Evolutionary conservation across 2,113 vertebrate species (phyloP).

Genomic region (Ursus arctos): DNA sequence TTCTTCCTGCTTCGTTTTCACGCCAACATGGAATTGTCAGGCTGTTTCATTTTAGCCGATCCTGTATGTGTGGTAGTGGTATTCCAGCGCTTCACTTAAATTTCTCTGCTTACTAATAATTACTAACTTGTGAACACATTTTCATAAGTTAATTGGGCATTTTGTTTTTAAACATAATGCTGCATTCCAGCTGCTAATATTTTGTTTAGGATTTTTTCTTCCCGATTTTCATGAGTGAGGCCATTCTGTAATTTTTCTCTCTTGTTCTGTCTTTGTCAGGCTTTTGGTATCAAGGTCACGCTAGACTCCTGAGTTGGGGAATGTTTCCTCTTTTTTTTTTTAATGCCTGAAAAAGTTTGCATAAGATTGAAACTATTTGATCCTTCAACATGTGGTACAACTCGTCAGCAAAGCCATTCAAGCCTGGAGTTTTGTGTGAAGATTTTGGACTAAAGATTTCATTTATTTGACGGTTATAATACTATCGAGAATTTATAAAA

Average conservation of each 20-base stretch:
- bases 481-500: not conserved
- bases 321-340: not conserved
- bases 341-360: not conserved
- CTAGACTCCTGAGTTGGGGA: not conserved
- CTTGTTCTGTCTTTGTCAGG: not conserved
- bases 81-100: constrained; percentile 2
- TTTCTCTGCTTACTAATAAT: not conserved
- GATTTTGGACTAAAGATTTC: not conserved
- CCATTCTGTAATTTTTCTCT: not conserved
- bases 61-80: not conserved
- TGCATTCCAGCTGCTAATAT: not conserved
- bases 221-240: not conserved
- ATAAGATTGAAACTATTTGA: not conserved
- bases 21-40: not conserved
- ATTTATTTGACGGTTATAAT: not conserved
- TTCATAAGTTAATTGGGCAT: not conserved
- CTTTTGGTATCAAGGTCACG: not conserved
- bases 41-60: constrained; percentile 28
- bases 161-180: not conserved
- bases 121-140: not conserved
- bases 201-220: constrained; percentile 17
- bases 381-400: not conserved
- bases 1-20: not conserved
- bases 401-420: not conserved
- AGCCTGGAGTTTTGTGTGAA: not conserved